Evolutionary conservation across 2,113 vertebrate genomes (phyloP).

Genomic region (Gymnocephalus cernua): DNA sequence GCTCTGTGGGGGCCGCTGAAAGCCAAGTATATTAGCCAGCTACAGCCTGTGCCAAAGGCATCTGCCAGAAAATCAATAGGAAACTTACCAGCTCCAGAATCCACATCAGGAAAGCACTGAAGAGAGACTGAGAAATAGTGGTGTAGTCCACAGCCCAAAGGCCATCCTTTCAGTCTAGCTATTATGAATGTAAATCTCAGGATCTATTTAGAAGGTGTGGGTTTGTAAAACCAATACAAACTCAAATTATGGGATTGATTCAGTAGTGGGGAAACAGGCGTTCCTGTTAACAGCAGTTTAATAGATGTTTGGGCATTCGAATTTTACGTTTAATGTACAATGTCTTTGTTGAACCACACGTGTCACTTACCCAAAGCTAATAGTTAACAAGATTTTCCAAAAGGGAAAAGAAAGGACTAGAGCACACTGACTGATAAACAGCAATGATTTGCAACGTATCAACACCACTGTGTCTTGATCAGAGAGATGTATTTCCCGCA

Average conservation of each 20-base stretch:
- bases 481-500: background rate
- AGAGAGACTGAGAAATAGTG: constrained; percentile 48
- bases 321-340: constrained; percentile 14
- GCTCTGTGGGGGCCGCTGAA: constrained; percentile 67
- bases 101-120: constrained; percentile 48
- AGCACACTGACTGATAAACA: too few species aligned
- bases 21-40: constrained; percentile 78
- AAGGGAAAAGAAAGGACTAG: too few species aligned
- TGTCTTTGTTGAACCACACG: background rate
- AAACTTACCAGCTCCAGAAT: constrained; percentile 52
- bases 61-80: constrained; percentile 83
- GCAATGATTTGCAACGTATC: too few species aligned
- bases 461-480: too few species aligned
- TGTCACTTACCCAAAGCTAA: background rate
- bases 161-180: constrained; percentile 24
- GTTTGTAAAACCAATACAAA: background rate
- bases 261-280: background rate
- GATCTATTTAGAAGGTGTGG: background rate
- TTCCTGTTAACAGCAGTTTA: background rate
- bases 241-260: background rate
- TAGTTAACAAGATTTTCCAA: background rate
- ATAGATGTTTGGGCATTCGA: background rate
- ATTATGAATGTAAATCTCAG: constrained; percentile 40
- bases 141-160: constrained; percentile 12
- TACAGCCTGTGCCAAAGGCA: constrained; percentile 73